Evolutionary conservation across 2,113 vertebrate genomes (phyloP).

Genomic region (Pelmatolapia mariae): DNA sequence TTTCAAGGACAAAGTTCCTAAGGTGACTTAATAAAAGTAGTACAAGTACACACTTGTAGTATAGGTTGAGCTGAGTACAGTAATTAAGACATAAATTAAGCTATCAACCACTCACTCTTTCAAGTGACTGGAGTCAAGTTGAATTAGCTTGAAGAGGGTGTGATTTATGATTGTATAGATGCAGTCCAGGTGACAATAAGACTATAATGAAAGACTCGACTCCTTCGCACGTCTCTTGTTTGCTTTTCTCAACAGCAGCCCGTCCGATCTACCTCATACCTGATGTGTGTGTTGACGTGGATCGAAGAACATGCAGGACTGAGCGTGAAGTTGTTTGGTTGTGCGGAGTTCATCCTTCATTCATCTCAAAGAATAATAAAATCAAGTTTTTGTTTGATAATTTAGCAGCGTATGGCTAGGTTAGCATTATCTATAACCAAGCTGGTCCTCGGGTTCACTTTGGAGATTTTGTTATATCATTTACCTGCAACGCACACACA

Average conservation of each 20-base stretch:
- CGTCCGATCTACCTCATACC: rapidly evolving
- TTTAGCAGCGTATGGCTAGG: not conserved
- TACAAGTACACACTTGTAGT: not conserved
- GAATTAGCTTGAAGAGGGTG: not conserved
- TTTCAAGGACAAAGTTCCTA: not conserved
- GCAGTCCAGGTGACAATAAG: not conserved
- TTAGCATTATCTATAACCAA: not conserved
- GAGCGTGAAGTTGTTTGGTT: not conserved
- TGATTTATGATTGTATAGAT: not conserved
- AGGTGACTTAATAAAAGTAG: not conserved
- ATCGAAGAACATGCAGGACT: not conserved
- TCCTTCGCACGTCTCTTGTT: not conserved
- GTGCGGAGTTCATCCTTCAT: not conserved
- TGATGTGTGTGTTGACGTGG: not conserved
- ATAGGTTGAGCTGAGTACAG: not conserved
- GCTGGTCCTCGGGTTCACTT: not conserved
- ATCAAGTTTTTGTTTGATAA: not conserved
- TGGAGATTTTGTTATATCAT: not conserved
- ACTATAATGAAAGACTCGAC: not conserved
- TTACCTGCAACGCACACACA: rapidly evolving
- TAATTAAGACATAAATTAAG: not conserved
- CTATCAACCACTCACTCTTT: not conserved
- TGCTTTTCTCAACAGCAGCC: not conserved
- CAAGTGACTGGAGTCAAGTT: not conserved
- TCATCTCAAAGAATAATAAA: not conserved